Evolutionary conservation across 2,113 vertebrate species (phyloP).

Genomic region (Leucosticte australis): DNA sequence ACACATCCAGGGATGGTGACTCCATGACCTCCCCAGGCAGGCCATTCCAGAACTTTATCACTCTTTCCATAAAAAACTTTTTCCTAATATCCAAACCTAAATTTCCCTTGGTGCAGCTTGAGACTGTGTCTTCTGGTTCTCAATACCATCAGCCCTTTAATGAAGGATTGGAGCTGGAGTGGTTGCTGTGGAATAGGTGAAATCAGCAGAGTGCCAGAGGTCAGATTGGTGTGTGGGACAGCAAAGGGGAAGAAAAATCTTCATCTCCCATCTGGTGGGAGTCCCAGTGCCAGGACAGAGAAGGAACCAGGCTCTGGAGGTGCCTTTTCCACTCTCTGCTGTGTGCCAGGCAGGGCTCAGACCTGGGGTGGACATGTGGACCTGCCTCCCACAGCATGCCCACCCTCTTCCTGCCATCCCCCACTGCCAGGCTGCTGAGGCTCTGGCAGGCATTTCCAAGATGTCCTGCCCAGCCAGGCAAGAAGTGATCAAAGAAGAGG

Average conservation of each 20-base stretch:
- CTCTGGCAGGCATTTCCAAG: not conserved
- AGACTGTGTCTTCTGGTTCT: not conserved
- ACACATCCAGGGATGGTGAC: not conserved
- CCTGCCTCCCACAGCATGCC: too few species aligned
- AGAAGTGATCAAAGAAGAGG: not conserved
- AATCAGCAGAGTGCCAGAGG: not conserved
- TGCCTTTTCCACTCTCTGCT: not conserved
- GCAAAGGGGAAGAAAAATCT: accelerated
- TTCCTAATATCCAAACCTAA: not conserved
- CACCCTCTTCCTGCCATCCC: not conserved
- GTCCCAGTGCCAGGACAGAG: accelerated
- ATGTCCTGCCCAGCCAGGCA: not conserved
- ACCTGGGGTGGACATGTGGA: not conserved
- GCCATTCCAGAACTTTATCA: not conserved
- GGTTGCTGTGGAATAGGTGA: not conserved
- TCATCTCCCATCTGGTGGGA: not conserved
- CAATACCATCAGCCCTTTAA: not conserved
- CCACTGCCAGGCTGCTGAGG: not conserved
- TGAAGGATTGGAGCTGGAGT: not conserved
- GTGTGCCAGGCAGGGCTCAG: not conserved
- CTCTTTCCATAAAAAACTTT: not conserved
- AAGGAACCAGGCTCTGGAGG: not conserved
- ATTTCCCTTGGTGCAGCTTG: not conserved
- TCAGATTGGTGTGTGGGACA: not conserved
- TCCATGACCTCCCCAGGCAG: not conserved